Evolutionary conservation across 2,797 vertebrate species (phyloP).

Genomic region (Catharus ustulatus): DNA sequence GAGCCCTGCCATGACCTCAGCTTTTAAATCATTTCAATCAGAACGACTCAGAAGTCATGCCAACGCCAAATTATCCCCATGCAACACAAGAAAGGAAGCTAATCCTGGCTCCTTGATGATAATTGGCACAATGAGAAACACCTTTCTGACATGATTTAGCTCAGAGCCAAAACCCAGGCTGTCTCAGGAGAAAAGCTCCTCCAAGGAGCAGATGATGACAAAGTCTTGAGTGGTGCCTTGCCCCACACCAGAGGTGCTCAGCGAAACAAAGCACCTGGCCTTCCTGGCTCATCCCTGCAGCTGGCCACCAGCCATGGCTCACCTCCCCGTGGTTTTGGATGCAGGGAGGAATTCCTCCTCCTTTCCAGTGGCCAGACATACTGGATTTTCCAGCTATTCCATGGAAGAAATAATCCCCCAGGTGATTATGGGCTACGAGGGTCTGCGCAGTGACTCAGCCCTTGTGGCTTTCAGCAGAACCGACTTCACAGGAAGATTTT

Average conservation of each 20-base stretch:
- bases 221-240: not conserved
- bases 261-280: not conserved
- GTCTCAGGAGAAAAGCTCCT: not conserved
- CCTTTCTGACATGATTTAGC: not conserved
- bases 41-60: constrained; percentile 10
- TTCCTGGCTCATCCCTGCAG: not conserved
- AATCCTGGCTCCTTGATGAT: constrained; percentile 12
- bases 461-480: not conserved
- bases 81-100: constrained; percentile 26
- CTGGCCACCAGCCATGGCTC: not conserved
- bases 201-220: not conserved
- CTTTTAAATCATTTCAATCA: constrained; percentile 47
- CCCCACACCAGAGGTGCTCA: not conserved
- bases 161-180: not conserved
- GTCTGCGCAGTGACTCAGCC: not conserved
- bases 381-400: constrained; percentile 18
- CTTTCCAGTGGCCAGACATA: not conserved
- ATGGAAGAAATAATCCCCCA: not conserved
- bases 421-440: not conserved
- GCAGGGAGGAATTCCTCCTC: not conserved
- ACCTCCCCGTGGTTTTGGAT: not conserved
- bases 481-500: not conserved
- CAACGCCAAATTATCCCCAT: constrained; percentile 42
- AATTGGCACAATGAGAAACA: constrained; percentile 57
- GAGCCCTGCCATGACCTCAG: constrained; percentile 56